Conservation (phyloP, 2,888 invertebrate species). For the Platerodrilus igneus region DNA sequence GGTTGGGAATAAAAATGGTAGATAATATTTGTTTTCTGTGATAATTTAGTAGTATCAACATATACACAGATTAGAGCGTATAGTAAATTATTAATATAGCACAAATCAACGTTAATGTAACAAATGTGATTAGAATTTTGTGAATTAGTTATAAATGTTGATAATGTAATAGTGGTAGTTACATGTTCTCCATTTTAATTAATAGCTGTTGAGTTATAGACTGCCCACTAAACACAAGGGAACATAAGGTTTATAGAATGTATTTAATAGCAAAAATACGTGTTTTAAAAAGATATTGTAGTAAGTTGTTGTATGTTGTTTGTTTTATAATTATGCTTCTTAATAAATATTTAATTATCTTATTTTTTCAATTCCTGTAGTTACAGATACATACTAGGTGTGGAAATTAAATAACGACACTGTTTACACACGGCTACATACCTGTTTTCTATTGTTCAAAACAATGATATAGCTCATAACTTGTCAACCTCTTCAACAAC, state of each 20-base stretch:
- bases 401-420: too few species aligned
- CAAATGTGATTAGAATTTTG: conserved; percentile 6
- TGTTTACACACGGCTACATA: too few species aligned
- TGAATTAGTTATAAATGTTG: conserved; percentile 1
- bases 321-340: conserved; percentile 35
- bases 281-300: conserved; percentile 20
- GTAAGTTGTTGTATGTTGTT: conserved; percentile 33
- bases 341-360: too few species aligned
- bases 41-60: conserved; percentile 10
- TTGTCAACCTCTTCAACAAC: too few species aligned
- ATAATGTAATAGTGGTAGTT: conserved; percentile 7
- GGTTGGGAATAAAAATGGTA: conserved; percentile 5
- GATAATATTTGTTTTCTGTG: conserved; percentile 6
- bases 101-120: conserved; percentile 18
- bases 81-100: conserved; percentile 15
- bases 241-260: conserved; percentile 33
- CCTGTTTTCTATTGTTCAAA: too few species aligned
- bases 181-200: conserved; percentile 2
- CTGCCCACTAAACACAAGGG: conserved; percentile 33
- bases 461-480: too few species aligned
- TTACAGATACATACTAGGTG: too few species aligned
- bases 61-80: conserved; percentile 10
- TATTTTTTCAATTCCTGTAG: too few species aligned
- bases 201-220: conserved; percentile 26
- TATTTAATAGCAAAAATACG: conserved; percentile 24